A percentile compares a stretch with the other conserved stretches of the same genome.
These are phyloP conservation scores for Cheirogaleus medius DNA, from an alignment of 2,113 vertebrate species.

Conservation along the genomic window DNA sequence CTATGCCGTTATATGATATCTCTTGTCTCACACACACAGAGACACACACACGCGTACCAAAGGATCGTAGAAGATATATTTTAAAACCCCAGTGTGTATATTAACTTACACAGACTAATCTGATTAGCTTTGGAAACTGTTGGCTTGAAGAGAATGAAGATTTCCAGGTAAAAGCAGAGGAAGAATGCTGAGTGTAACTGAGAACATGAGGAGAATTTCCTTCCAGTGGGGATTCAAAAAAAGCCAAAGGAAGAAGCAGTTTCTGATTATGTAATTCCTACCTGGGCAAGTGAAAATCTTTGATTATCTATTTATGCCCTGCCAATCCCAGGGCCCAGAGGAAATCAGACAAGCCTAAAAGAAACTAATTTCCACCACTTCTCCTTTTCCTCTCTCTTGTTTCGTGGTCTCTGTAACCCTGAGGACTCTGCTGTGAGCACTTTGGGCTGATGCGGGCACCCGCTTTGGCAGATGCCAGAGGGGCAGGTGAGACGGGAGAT, in stretches of 20 bases:
- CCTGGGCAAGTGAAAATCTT: conserved; percentile 48
- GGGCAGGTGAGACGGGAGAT: fast-evolving
- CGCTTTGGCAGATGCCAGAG: background rate
- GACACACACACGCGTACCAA: background rate
- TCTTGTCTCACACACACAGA: background rate
- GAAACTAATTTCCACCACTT: background rate
- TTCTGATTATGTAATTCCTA: conserved; percentile 47
- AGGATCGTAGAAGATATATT: background rate
- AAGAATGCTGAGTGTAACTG: background rate
- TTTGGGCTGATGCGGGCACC: background rate
- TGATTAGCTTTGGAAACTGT: conserved; percentile 44
- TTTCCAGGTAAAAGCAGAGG: conserved; percentile 33
- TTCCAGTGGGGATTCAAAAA: conserved; percentile 2
- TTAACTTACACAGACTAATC: conserved; percentile 34
- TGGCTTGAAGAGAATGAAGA: conserved; percentile 25
- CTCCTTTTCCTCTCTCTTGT: background rate
- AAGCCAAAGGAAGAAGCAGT: conserved; percentile 19
- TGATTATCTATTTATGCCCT: conserved; percentile 58
- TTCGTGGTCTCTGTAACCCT: fast-evolving
- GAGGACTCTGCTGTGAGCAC: fast-evolving
- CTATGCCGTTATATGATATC: background rate
- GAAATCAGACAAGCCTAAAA: conserved; percentile 2
- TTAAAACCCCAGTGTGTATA: background rate
- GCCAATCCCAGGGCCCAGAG: background rate
- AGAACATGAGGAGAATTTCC: background rate